phyloP scores from a whole-genome alignment of 2,113 vertebrate species.

The Saguinus imperator region DNA sequence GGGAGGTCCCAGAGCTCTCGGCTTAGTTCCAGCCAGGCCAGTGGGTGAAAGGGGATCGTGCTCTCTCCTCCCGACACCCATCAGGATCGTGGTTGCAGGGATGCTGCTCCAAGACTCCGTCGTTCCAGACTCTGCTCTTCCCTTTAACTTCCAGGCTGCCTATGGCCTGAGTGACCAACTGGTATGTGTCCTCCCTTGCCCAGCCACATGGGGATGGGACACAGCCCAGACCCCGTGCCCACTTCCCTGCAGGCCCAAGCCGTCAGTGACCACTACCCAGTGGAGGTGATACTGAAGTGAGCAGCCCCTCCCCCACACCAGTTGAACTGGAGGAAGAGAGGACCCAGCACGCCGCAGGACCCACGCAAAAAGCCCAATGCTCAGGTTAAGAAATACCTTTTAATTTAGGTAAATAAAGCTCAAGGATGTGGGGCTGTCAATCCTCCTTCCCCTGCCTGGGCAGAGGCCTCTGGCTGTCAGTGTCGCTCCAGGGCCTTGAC shows the following conservation, averaged over 20 bases:
- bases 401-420: conserved; percentile 65
- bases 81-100: conserved; percentile 90
- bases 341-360: too few species aligned
- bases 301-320: background rate
- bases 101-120: conserved; percentile 81
- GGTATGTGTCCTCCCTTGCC: conserved; percentile 73
- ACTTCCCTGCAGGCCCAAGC: conserved; percentile 83
- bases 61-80: fast-evolving
- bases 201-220: background rate
- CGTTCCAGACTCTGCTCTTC: conserved; percentile 85
- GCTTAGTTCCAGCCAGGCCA: background rate
- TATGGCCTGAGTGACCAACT: conserved; percentile 84
- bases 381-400: conserved; percentile 20
- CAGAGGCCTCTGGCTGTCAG: conserved; percentile 77
- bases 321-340: background rate
- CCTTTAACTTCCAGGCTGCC: conserved; percentile 88
- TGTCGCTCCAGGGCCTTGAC: conserved; percentile 91
- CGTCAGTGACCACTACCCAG: conserved; percentile 92
- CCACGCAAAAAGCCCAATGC: background rate
- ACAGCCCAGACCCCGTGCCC: background rate
- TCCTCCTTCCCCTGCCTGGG: background rate
- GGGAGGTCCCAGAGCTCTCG: background rate
- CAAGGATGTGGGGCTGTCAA: background rate
- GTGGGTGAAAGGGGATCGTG: background rate
- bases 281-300: conserved; percentile 86